These are phyloP conservation scores for Macaria liturata DNA, from an alignment of 2,888 invertebrate genomes.

Conservation along the genomic window DNA sequence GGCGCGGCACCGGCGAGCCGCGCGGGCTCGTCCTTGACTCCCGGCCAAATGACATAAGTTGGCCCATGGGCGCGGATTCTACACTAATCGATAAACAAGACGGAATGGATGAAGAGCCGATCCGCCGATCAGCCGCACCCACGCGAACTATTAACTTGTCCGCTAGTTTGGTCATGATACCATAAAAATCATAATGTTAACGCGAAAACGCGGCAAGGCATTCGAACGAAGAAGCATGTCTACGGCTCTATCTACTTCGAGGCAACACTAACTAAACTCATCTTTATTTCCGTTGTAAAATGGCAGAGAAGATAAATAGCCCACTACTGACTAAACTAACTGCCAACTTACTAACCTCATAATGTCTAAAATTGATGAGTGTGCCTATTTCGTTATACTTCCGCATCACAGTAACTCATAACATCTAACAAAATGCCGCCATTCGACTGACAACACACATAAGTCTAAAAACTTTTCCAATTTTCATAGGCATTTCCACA, in stretches of 20 bases:
- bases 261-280: too few species aligned
- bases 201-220: constrained; percentile 40
- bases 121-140: constrained; percentile 65
- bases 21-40: constrained; percentile 78
- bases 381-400: constrained; percentile 12
- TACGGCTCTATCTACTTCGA: too few species aligned
- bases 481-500: constrained; percentile 51
- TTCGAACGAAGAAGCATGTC: constrained; percentile 3
- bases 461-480: constrained; percentile 58
- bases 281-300: too few species aligned
- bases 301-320: too few species aligned
- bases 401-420: constrained; percentile 31
- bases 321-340: too few species aligned
- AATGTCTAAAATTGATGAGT: constrained; percentile 16
- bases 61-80: constrained; percentile 80
- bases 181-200: constrained; percentile 54
- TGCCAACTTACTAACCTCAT: constrained; percentile 19
- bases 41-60: constrained; percentile 82
- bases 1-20: constrained; percentile 72
- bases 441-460: constrained; percentile 38
- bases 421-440: constrained; percentile 37
- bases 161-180: constrained; percentile 62
- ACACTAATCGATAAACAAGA: constrained; percentile 79
- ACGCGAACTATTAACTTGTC: constrained; percentile 67
- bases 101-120: constrained; percentile 68